phyloP scores from a whole-genome alignment of 2,888 invertebrate species.

The Plebejus melissa region DNA sequence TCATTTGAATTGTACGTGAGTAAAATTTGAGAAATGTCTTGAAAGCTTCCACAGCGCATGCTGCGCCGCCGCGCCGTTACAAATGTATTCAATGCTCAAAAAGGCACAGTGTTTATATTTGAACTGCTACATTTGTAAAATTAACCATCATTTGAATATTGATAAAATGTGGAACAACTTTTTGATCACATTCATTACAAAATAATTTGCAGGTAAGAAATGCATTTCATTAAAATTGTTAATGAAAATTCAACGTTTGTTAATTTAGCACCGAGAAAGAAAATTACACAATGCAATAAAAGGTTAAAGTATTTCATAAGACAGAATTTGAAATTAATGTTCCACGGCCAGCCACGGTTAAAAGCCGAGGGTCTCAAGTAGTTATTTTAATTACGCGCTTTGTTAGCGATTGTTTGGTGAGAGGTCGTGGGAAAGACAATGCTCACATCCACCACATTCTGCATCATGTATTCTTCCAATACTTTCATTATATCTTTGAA shows the following conservation, averaged over 20 bases:
- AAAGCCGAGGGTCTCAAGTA: constrained; percentile 43
- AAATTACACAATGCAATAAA: constrained; percentile 27
- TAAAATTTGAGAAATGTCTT: neutral
- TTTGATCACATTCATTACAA: too few species aligned
- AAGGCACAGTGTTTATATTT: neutral
- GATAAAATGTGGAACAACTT: neutral
- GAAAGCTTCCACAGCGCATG: neutral
- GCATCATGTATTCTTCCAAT: constrained; percentile 3
- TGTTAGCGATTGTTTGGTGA: constrained; percentile 62
- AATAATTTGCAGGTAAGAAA: too few species aligned
- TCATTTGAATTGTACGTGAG: constrained; percentile 22
- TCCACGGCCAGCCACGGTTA: constrained; percentile 39
- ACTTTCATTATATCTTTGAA: constrained; percentile 2
- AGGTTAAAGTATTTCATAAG: constrained; percentile 37
- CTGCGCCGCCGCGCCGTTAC: constrained; percentile 23
- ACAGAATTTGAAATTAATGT: constrained; percentile 35
- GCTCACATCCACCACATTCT: constrained; percentile 31
- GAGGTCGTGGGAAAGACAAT: constrained; percentile 45
- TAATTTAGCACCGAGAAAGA: neutral
- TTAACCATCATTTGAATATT: neutral
- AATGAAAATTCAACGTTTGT: neutral
- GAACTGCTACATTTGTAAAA: neutral
- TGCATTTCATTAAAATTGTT: neutral
- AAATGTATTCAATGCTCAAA: constrained; percentile 5
- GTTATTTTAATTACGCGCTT: constrained; percentile 53